These are phyloP conservation scores for Griposia aprilina DNA, from an alignment of 2,888 invertebrate genomes.

Conservation along the genomic window DNA sequence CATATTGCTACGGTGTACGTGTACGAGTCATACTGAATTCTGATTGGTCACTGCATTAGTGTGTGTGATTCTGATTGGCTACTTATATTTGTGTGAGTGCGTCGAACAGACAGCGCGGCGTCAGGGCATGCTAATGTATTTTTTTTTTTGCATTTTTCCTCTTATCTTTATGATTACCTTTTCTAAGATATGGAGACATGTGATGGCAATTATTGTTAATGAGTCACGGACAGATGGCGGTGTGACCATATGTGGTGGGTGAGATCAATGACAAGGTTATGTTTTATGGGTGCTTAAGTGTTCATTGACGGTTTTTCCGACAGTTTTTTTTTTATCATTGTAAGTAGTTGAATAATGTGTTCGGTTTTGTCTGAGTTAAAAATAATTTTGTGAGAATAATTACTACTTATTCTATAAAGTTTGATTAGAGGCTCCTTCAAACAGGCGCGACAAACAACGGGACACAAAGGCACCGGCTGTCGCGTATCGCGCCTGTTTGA, in stretches of 20 bases:
- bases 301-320: conserved; percentile 8
- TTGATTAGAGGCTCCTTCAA: too few relatives aligned
- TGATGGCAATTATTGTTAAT: conserved; percentile 25
- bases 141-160: conserved; percentile 37
- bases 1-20: background rate
- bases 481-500: too few relatives aligned
- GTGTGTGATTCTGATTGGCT: conserved; percentile 31
- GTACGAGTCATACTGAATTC: background rate
- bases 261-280: conserved; percentile 1
- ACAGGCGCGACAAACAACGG: too few relatives aligned
- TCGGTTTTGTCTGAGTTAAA: background rate
- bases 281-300: background rate
- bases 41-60: conserved; percentile 15
- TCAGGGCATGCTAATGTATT: conserved; percentile 13
- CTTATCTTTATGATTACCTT: conserved; percentile 43
- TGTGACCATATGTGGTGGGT: conserved; percentile 23
- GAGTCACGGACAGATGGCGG: conserved; percentile 12
- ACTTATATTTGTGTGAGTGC: conserved; percentile 13
- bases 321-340: background rate
- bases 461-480: too few relatives aligned
- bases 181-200: conserved; percentile 23
- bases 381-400: background rate
- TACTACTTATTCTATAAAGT: background rate
- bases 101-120: conserved; percentile 63
- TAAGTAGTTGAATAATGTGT: conserved; percentile 9